Conservation (phyloP, 2,888 invertebrate genomes). For the Acrocera orbiculus region DNA sequence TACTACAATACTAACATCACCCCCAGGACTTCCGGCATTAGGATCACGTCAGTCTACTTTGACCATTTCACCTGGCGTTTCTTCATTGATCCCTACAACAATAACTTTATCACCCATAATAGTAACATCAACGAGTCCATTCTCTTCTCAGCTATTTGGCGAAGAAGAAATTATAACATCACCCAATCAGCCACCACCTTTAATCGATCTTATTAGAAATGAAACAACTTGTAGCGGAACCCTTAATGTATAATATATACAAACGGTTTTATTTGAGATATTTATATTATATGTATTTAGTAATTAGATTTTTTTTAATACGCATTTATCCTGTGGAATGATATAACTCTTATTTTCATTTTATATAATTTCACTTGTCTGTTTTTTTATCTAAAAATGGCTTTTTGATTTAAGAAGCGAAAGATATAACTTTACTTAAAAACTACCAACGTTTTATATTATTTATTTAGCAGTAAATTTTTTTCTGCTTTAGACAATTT, state of each 20-base stretch:
- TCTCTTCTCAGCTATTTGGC: slow-evolving; percentile 13
- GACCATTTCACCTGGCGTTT: not conserved
- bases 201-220: slow-evolving; percentile 3
- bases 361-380: too few species aligned
- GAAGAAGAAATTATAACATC: slow-evolving; percentile 10
- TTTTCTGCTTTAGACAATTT: too few species aligned
- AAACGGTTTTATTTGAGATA: too few species aligned
- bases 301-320: too few species aligned
- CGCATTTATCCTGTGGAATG: too few species aligned
- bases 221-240: slow-evolving; percentile 3
- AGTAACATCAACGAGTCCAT: slow-evolving; percentile 20
- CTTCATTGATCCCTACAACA: slow-evolving; percentile 8
- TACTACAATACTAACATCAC: slow-evolving; percentile 8
- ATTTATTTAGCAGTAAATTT: too few species aligned
- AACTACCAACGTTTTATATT: too few species aligned
- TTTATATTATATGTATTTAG: too few species aligned
- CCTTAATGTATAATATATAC: slow-evolving; percentile 5
- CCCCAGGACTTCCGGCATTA: slow-evolving; percentile 8
- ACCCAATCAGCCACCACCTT: slow-evolving; percentile 1
- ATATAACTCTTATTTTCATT: too few species aligned
- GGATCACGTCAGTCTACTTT: not conserved
- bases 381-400: too few species aligned
- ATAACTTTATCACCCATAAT: slow-evolving; percentile 18
- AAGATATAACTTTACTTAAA: too few species aligned
- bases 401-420: too few species aligned